Evolutionary conservation across 2,113 vertebrate species (phyloP).

Genomic region (Lutjanus erythropterus): DNA sequence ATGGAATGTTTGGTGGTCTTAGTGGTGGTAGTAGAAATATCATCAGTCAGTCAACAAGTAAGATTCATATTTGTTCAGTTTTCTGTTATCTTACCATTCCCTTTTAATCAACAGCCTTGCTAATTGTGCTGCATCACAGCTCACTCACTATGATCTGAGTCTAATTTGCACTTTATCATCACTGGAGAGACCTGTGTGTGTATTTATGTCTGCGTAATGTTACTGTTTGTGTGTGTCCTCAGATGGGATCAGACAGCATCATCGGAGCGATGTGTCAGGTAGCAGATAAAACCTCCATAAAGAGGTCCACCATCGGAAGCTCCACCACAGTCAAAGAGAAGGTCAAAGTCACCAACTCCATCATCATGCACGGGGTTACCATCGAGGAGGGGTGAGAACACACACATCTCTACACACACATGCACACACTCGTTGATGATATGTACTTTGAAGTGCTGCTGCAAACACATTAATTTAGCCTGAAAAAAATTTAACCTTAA

Average conservation of each 20-base stretch:
- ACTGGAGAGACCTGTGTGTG: neutral
- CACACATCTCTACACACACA: conserved; percentile 32
- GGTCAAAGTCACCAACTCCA: conserved; percentile 94
- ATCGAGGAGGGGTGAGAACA: conserved; percentile 94
- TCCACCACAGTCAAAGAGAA: conserved; percentile 90
- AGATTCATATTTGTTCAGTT: neutral
- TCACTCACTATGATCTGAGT: neutral
- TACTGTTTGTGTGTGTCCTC: conserved; percentile 19
- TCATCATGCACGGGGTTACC: conserved; percentile 97
- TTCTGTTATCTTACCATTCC: neutral
- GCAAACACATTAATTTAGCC: conserved; percentile 3
- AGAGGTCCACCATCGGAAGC: conserved; percentile 91
- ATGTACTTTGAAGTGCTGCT: conserved; percentile 29
- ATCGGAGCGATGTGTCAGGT: conserved; percentile 91
- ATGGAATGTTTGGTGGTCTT: no score
- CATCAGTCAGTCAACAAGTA: neutral
- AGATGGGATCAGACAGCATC: conserved; percentile 95
- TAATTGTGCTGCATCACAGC: neutral
- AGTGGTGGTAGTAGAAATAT: neutral
- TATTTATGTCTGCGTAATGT: neutral
- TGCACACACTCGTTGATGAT: conserved; percentile 23
- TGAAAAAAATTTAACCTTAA: conserved; percentile 23
- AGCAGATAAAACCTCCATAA: conserved; percentile 94
- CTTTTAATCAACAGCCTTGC: neutral
- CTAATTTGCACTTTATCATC: no score